Percentiles rank a stretch among this genome's conserved stretches.
phyloP scores from a whole-genome alignment of 2,113 vertebrate species.

The Oriolus oriolus region DNA sequence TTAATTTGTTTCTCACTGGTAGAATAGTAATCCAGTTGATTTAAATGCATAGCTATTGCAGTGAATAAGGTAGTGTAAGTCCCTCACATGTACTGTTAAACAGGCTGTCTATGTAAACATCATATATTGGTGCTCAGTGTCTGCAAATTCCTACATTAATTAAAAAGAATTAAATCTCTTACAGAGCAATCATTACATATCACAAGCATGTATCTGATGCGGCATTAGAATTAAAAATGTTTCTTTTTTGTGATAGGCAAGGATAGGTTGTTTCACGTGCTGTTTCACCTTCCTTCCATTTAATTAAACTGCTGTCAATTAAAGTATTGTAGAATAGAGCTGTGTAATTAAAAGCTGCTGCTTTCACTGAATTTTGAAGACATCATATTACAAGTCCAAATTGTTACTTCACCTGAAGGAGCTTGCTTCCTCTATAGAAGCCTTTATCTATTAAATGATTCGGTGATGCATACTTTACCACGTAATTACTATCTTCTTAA shows the following conservation, averaged over 20 bases:
- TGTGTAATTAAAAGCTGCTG: slow-evolving; percentile 11
- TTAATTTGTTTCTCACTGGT: background rate
- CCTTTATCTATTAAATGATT: slow-evolving; percentile 1
- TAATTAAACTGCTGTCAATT: background rate
- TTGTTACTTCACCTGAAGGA: background rate
- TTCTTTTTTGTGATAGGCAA: background rate
- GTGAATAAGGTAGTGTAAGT: background rate
- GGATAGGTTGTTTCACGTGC: background rate
- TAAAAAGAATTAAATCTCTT: background rate
- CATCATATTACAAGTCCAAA: background rate
- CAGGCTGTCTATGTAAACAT: background rate
- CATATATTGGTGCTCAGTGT: background rate
- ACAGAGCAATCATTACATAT: background rate
- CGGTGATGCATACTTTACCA: background rate
- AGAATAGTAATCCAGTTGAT: background rate
- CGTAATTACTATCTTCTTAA: slow-evolving; percentile 25
- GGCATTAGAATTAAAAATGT: background rate
- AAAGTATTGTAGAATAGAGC: background rate
- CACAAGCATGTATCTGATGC: background rate
- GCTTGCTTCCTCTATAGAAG: background rate
- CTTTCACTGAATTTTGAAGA: slow-evolving; percentile 26
- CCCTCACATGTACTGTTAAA: background rate
- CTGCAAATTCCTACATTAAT: background rate
- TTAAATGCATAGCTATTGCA: background rate
- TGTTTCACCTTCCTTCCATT: background rate